phyloP scores from a whole-genome alignment of 2,113 vertebrate genomes.

The Nicator chloris region DNA sequence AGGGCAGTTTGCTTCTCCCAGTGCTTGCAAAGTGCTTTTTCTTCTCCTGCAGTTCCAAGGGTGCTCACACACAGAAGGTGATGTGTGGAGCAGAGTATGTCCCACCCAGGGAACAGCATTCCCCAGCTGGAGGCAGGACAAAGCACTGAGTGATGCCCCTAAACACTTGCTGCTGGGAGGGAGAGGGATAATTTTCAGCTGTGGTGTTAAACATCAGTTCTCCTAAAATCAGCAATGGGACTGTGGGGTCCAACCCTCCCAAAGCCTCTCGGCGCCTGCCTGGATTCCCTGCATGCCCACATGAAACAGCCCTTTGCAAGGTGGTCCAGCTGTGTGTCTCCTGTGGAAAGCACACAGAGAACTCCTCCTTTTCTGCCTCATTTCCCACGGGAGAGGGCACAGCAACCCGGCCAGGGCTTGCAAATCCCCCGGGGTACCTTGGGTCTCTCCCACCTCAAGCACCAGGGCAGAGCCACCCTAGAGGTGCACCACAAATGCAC shows the following conservation, averaged over 20 bases:
- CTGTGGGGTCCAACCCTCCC: neutral
- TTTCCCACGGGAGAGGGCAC: neutral
- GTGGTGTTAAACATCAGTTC: neutral
- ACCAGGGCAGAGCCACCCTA: neutral
- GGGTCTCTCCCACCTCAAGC: neutral
- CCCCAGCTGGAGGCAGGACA: neutral
- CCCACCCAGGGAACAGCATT: neutral
- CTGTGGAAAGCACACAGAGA: neutral
- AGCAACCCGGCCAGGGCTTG: neutral
- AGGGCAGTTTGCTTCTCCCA: neutral
- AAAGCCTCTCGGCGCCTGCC: neutral
- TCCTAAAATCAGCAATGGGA: neutral
- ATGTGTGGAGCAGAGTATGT: neutral
- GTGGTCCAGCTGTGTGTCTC: neutral
- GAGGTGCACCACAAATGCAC: neutral
- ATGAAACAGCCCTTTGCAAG: neutral
- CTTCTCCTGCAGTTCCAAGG: neutral
- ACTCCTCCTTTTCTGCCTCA: neutral
- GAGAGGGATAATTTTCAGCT: neutral
- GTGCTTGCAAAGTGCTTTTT: neutral
- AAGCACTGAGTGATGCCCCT: neutral
- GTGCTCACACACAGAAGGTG: neutral
- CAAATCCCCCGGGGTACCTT: neutral
- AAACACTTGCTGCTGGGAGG: neutral
- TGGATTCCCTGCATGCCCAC: neutral